Percentiles rank a stretch among this genome's conserved stretches.
These are phyloP conservation scores for Trisateles emortualis DNA, from an alignment of 2,888 invertebrate genomes.

Conservation along the genomic window DNA sequence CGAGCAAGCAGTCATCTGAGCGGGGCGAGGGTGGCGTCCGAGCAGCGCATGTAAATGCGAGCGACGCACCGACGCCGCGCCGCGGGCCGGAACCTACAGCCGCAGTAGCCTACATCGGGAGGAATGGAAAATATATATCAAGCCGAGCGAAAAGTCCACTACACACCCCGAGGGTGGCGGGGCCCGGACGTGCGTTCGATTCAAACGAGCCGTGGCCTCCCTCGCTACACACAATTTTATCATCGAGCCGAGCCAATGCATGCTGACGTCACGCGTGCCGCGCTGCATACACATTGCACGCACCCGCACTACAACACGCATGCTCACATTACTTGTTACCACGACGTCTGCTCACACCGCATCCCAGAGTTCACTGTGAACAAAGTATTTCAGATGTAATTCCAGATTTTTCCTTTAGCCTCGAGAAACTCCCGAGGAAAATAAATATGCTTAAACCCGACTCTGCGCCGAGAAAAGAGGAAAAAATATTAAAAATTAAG, in stretches of 20 bases:
- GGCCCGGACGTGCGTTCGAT: slow-evolving; percentile 85
- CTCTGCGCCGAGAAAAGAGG: slow-evolving; percentile 70
- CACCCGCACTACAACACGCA: slow-evolving; percentile 1
- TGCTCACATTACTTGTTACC: not conserved
- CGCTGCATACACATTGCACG: slow-evolving; percentile 14
- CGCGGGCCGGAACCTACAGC: slow-evolving; percentile 72
- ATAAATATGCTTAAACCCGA: slow-evolving; percentile 86
- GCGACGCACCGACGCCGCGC: slow-evolving; percentile 55
- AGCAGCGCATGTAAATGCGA: slow-evolving; percentile 77
- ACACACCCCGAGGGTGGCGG: slow-evolving; percentile 77
- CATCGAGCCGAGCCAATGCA: slow-evolving; percentile 44
- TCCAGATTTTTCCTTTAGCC: slow-evolving; percentile 73
- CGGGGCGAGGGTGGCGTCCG: slow-evolving; percentile 56
- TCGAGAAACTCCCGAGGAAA: slow-evolving; percentile 73
- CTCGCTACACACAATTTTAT: slow-evolving; percentile 59
- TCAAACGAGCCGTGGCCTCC: slow-evolving; percentile 81
- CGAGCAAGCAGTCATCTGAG: slow-evolving; percentile 46
- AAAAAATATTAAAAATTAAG: slow-evolving; percentile 84
- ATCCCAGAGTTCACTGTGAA: slow-evolving; percentile 32
- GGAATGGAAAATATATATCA: slow-evolving; percentile 86
- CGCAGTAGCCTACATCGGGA: slow-evolving; percentile 79
- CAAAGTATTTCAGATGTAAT: slow-evolving; percentile 74
- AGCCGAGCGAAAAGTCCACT: slow-evolving; percentile 86
- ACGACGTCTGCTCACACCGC: not conserved
- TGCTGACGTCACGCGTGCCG: slow-evolving; percentile 13